Base-by-base conservation (phyloP, 2,888 invertebrate species). In the Bembecia ichneumoniformis region DNA sequence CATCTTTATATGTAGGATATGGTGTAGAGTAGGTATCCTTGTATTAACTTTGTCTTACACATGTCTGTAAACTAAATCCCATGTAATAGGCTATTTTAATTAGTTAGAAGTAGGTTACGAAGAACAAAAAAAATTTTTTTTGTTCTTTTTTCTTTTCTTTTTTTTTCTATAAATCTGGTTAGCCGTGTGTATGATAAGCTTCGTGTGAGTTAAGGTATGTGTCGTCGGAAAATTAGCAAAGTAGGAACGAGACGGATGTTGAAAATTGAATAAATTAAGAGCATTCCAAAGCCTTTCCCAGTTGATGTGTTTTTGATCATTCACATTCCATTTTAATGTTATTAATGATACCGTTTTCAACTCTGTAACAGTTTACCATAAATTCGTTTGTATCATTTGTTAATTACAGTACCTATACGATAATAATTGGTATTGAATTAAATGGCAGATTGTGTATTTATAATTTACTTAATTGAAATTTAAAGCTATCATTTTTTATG, bases 201-300 rank as follows among this genome's bases (percentile, higher is more conserved):
- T 57, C 69, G 71, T 74, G 74, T 51, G 75, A 73, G 63, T 57
- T 46, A 53, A 56, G 71, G 66, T 58, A 28, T 28, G 56, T 71
- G 71, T 56, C 55, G 56, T 52, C 53, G 51, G 56, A 60, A 73
- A 72, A 71, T 72, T 72, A 71, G 63, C 66, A 65, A 63, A 60
- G 17, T 58, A 59, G 52, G 55, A 55, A 57, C 53, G 59, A 63
- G 63, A 64, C 64, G 62, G 59, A 62, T 62, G 63, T 63, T 59
- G 58, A 63, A 65, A 66, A 69, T 63, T 62, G 58, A 60, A 64
- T 60, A 66, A 67, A 71, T 71, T 68, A 69, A 71, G 66, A 66
- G 63, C 63, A 61, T 64, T 64, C 59, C 53, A 57, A 62, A 55
- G 51, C 57, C 56, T 62, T 49, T 54, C 51, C 55, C 58, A 55